Evolutionary conservation across 2,113 vertebrate species (phyloP).

Genomic region (Corythornis vintsioides): DNA sequence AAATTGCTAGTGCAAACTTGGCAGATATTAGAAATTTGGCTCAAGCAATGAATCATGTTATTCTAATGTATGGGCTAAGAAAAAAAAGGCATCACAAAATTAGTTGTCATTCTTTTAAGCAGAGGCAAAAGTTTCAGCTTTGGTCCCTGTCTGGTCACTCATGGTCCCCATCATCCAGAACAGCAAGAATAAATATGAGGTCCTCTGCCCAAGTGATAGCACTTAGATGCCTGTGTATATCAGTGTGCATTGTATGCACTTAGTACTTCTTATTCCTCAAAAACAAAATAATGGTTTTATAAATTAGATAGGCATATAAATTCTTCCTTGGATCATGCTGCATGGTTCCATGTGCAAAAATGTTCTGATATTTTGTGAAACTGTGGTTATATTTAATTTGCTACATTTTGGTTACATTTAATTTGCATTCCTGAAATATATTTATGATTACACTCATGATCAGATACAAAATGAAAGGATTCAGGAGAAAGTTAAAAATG

Average conservation of each 20-base stretch:
- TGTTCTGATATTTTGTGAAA: background rate
- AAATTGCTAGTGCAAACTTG: background rate
- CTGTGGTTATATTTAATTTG: background rate
- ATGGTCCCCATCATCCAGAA: background rate
- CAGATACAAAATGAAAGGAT: background rate
- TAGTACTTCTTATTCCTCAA: background rate
- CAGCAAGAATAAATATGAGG: background rate
- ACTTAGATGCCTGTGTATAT: background rate
- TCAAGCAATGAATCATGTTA: background rate
- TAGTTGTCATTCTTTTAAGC: background rate
- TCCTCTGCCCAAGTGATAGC: background rate
- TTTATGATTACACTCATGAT: background rate
- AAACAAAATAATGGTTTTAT: background rate
- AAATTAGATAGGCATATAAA: background rate
- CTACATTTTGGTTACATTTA: background rate
- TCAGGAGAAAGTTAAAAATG: background rate
- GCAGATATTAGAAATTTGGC: background rate
- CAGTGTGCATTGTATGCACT: background rate
- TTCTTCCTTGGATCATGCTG: background rate
- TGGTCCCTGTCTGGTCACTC: background rate
- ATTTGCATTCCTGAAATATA: background rate
- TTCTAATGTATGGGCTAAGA: background rate
- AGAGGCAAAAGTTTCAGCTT: background rate
- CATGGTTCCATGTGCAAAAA: background rate
- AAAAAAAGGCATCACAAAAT: background rate